A percentile compares a stretch with the other conserved stretches of the same genome.
Evolutionary conservation across 2,797 vertebrate species (phyloP).

Genomic region (Gadopsis bispinosus): DNA sequence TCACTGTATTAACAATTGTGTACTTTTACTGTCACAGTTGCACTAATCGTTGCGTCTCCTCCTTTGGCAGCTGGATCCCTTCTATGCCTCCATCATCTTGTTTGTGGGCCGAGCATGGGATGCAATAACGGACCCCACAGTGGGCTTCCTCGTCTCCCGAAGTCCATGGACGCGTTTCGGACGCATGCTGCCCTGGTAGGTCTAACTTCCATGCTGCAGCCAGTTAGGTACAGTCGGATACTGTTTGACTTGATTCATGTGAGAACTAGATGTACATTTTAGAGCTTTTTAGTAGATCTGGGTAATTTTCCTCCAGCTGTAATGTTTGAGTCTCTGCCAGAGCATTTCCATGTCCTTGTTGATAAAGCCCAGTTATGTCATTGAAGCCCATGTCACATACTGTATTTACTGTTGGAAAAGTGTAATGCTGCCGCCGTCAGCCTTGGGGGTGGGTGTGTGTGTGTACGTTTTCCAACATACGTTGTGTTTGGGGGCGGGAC

Average conservation of each 20-base stretch:
- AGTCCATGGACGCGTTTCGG: slow-evolving; percentile 92
- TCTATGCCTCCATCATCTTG: slow-evolving; percentile 95
- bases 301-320: background rate
- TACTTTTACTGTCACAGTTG: background rate
- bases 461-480: slow-evolving; percentile 33
- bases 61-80: slow-evolving; percentile 88
- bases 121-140: slow-evolving; percentile 93
- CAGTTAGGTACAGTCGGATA: background rate
- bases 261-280: background rate
- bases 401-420: background rate
- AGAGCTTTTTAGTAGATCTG: background rate
- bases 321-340: background rate
- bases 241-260: background rate
- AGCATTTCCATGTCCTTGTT: background rate
- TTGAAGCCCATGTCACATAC: background rate
- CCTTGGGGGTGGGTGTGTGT: background rate
- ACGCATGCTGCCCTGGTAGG: slow-evolving; percentile 96
- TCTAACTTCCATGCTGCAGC: background rate
- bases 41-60: slow-evolving; percentile 5
- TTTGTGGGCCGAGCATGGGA: slow-evolving; percentile 97
- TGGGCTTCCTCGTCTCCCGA: slow-evolving; percentile 95
- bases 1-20: background rate
- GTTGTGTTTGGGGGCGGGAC: slow-evolving; percentile 55
- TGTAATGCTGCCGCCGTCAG: background rate
- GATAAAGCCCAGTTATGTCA: background rate